Conservation (phyloP, 2,113 vertebrate genomes). For the Ginglymostoma cirratum region DNA sequence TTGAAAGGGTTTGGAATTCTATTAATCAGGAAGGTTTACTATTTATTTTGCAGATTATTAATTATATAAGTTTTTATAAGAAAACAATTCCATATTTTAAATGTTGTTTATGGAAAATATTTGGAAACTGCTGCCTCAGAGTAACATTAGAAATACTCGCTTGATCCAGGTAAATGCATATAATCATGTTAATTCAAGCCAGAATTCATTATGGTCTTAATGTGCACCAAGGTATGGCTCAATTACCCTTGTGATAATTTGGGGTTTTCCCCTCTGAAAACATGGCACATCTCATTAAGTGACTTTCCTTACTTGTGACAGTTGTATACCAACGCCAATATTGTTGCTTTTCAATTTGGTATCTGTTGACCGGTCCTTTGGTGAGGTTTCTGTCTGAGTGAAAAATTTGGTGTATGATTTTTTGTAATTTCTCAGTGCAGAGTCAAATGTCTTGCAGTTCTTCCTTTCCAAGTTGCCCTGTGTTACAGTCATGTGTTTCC, state of each 20-base stretch:
- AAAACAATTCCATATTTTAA: background rate
- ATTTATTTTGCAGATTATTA: background rate
- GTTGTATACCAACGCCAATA: background rate
- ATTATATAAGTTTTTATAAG: background rate
- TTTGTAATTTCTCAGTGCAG: background rate
- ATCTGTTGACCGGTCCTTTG: background rate
- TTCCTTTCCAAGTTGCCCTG: background rate
- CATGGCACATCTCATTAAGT: slow-evolving; percentile 16
- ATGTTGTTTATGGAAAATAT: background rate
- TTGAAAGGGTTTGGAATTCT: background rate
- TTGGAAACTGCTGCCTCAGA: background rate
- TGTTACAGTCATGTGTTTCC: background rate
- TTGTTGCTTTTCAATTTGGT: background rate
- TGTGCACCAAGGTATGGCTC: background rate
- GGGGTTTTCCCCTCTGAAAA: background rate
- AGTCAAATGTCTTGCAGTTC: background rate
- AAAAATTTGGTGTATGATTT: background rate
- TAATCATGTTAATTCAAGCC: background rate
- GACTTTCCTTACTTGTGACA: background rate
- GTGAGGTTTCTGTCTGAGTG: no score
- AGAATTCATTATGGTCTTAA: background rate
- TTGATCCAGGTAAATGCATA: background rate
- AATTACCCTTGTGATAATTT: background rate
- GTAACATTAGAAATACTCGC: slow-evolving; percentile 10
- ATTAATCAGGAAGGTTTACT: background rate